Conservation (phyloP, 2,888 invertebrate species). For the Tetramorium bicarinatum region DNA sequence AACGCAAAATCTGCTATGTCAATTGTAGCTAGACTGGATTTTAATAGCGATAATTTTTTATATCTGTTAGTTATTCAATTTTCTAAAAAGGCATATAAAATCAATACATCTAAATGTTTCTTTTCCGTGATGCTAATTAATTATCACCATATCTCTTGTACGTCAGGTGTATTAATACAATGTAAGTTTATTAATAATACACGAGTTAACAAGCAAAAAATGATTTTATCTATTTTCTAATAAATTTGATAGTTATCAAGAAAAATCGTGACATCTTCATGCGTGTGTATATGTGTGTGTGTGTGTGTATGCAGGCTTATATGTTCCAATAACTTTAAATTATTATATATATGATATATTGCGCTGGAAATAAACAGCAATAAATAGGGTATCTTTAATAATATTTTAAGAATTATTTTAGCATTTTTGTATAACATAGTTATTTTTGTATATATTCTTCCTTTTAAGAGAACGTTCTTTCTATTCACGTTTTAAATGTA, state of each 20-base stretch:
- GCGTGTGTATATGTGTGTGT: too few relatives aligned
- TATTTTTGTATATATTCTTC: neutral
- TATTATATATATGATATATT: neutral
- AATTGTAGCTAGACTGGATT: neutral
- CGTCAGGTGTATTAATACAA: neutral
- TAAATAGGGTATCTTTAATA: neutral
- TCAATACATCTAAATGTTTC: neutral
- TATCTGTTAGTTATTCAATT: neutral
- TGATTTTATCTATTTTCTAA: neutral
- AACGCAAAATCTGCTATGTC: neutral
- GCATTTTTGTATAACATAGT: neutral
- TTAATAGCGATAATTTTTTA: neutral
- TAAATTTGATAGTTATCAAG: neutral
- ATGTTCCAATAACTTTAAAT: constrained; percentile 17
- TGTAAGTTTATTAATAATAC: neutral
- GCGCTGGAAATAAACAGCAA: neutral
- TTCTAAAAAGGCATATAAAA: neutral
- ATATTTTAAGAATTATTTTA: neutral
- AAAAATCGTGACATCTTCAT: neutral
- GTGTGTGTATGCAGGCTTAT: neutral
- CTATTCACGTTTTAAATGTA: neutral
- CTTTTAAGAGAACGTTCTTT: neutral
- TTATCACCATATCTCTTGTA: neutral
- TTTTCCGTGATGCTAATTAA: neutral
- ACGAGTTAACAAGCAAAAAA: neutral